phyloP scores from a whole-genome alignment of 2,888 invertebrate species.

The Leucoma salicis region DNA sequence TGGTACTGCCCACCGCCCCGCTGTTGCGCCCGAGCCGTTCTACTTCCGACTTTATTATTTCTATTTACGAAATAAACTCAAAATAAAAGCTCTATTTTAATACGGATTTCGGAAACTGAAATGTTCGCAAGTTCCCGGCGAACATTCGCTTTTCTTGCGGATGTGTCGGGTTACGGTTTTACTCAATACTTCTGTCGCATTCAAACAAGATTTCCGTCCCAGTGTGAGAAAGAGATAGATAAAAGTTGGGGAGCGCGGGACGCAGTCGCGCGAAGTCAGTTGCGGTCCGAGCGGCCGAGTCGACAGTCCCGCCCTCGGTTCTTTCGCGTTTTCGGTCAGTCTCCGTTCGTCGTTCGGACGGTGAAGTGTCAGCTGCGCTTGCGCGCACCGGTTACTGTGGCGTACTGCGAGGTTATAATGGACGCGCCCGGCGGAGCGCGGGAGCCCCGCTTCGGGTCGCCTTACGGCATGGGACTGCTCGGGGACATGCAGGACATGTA shows the following conservation, averaged over 20 bases:
- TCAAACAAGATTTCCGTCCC: conserved; percentile 37
- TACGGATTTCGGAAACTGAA: conserved; percentile 77
- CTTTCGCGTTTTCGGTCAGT: conserved; percentile 79
- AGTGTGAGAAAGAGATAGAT: conserved; percentile 60
- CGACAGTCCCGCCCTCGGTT: conserved; percentile 80
- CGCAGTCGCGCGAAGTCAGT: conserved; percentile 78
- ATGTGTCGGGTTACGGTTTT: conserved; percentile 80
- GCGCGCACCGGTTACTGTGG: conserved; percentile 82
- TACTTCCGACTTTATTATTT: conserved; percentile 81
- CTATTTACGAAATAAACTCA: conserved; percentile 82
- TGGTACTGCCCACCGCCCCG: conserved; percentile 86
- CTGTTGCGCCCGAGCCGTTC: conserved; percentile 57
- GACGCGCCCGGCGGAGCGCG: conserved; percentile 94
- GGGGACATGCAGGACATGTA: conserved; percentile 92
- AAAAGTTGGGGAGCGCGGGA: conserved; percentile 72
- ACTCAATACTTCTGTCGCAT: conserved; percentile 52
- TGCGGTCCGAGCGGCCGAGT: conserved; percentile 82
- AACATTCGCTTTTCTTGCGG: conserved; percentile 65
- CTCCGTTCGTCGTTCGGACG: conserved; percentile 80
- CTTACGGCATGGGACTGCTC: conserved; percentile 92
- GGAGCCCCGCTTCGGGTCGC: conserved; percentile 94
- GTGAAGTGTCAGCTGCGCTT: conserved; percentile 75
- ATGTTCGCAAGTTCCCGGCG: conserved; percentile 73
- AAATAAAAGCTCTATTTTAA: conserved; percentile 81
- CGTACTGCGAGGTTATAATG: conserved; percentile 87